Base-by-base conservation (phyloP, 2,888 invertebrate genomes). In the Nomada ferruginata region DNA sequence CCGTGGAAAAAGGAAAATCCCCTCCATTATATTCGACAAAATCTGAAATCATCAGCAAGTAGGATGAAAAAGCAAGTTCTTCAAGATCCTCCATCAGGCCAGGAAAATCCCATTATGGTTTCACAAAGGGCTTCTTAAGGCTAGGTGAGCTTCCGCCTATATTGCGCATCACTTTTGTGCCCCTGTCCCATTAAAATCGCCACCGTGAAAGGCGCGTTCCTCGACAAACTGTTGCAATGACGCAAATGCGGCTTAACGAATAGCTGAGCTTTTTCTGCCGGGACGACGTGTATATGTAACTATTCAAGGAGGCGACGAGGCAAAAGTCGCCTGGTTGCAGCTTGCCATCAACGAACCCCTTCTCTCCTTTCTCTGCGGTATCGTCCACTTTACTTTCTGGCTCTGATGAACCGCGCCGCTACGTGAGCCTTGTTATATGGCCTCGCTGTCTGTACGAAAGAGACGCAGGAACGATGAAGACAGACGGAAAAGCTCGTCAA, bases 161-260 rank as follows among this genome's bases (percentile, higher is more conserved):
- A 47, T 47, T n/a, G n/a, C 10, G 18, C n/a, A n/a, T n/a, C 53
- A n/a, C n/a, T n/a, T 53, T 53, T n/a, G 53, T n/a, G 53, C 53
- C 5, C 10, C 53, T n/a, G 53, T 20, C 36, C 47, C 63, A 47
- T 63, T 44, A 63, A 63, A 23, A 47, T 15, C 15, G 5, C 2
- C 44, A 13, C 1, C 47, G 47, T 26, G 26, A 50, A 64, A 64
- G 47, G 64, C 29, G 47, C 29, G n/a, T 65, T 29, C n/a, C 18
- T 2, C 52, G 11, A n/a, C 52, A 65, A 65, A 65, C 50, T 29
- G 23, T 42, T 66, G 53, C 36, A 53, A 15, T 18, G 42, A 15
- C 36, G 55, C 42, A 57, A 23, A 44, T 23, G 90, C 88, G 87
- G 88, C 90, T 91, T 92, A 93, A 92, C 92, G 93, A 92, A 92